Evolutionary conservation across 64 coral and sea anemone genomes (phyloP), one percentile per base, ranked within the genome.

Genomic region (Anthopleura sola): DNA sequence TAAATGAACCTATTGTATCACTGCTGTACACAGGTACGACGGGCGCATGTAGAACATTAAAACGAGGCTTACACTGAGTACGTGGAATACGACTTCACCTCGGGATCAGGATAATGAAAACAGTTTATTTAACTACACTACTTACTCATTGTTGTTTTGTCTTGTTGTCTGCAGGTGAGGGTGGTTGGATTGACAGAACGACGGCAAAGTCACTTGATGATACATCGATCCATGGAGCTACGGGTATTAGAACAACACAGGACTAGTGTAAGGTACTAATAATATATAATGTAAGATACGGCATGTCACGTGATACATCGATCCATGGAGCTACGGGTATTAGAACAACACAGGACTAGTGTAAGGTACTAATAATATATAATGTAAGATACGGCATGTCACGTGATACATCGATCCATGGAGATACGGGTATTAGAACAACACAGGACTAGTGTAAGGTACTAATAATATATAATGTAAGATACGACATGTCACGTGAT

Each of bases 141-240:
- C n/a, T 20, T 26, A 53, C 53, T 48, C 6, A 32, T 29, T 21
- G 13, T n/a, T 11, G 17, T 75, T 49, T 39, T 68, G 23, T 68
- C 26, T 29, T 68, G 23, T 5, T 71, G 66, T 34, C 78, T 60
- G 31, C 32, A 95, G 94, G 94, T 97, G 6, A 68, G 94, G 39
- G 94, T 97, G 8, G 87, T 97, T 15, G 94, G 94, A 6, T 50
- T 97, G 26, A 86, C 78, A 1, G 94, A 97, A 26, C 80, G 36
- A 31, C 94, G 87, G 24, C 33, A 60, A 56, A 91, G 78, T n/a
- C 94, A 86, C 6, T 68, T 58, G 68, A 92, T 97, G 87, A 69
- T 92, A 0, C 94, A 97, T 84, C 94, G 94, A 46, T 97, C 94
- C 21, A 97, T 97, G 94, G 94, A 97, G 37, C 68, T 97, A 28